Base-by-base conservation (phyloP, 1,140 invertebrate genomes). In the Ruditapes philippinarum region DNA sequence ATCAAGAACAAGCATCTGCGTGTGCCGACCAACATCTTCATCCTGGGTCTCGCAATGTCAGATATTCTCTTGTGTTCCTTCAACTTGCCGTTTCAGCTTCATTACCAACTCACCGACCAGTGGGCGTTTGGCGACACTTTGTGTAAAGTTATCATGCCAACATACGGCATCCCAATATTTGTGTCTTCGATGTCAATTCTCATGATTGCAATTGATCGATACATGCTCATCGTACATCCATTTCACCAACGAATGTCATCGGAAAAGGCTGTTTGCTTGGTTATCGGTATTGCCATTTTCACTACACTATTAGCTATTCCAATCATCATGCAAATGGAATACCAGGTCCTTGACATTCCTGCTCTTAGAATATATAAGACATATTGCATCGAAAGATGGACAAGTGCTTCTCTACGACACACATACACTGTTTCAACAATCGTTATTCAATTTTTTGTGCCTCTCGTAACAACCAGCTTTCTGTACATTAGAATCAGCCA, bases 1-100 rank as follows among this genome's bases (percentile, higher is more conserved):
- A 97, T 98, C 0, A 97, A 98, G 22, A 99, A 99, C 95, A 97
- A 97, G 36, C 97, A 98, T 45, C 99, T 99, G 98, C 98, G 99
- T 95, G 99, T 98, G 0, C 99, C 99, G 0, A 99, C 99, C 40
- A 99, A 99, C 96, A 97, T 99, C 68, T 99, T 99, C 96, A 99
- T 99, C 92, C 98, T 98, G 25, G 99, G 99, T 95, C 96, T 99
- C 74, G 99, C 99, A 0, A 95, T 99, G 33, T 98, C 98, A n/a
- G 99, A 99, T 95, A 98, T 99, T 76, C 95, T 99, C 0, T 96
- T 99, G 49, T 99, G 99, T 94, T 96, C 98, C 1, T 97, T 99
- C 92, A 98, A 98, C 4, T 98, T 99, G 22, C 99, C 95, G 57
- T 92, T 96, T 74, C 95, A 96, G 51, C 94, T 96, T 0, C 96